phyloP scores from a whole-genome alignment of 2,888 invertebrate species.

The Lysandra bellargus region DNA sequence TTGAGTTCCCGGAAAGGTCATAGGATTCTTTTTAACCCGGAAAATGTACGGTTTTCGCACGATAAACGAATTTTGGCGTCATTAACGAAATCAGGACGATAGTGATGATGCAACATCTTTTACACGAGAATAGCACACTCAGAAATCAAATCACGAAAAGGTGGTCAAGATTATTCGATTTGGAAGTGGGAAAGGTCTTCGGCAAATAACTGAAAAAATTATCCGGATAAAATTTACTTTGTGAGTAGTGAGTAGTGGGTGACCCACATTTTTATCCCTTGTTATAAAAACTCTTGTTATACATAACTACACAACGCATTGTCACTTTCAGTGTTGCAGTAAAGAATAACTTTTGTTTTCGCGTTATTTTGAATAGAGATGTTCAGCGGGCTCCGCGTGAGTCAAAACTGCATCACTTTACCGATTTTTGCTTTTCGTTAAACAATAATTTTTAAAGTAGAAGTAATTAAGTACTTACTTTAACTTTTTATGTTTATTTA shows the following conservation, averaged over 20 bases:
- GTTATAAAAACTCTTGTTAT: constrained; percentile 22
- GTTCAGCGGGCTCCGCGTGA: neutral
- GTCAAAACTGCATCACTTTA: neutral
- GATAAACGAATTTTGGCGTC: no score
- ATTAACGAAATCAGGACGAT: neutral
- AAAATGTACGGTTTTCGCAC: no score
- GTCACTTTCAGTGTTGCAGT: constrained; percentile 13
- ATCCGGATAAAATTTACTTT: constrained; percentile 5
- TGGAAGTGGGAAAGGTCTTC: constrained; percentile 4
- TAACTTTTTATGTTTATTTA: no score
- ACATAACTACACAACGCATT: neutral
- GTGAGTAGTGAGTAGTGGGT: neutral
- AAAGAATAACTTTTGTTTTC: constrained; percentile 19
- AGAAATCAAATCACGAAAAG: constrained; percentile 7
- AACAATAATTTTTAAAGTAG: neutral
- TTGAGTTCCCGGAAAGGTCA: no score
- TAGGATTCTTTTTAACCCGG: no score
- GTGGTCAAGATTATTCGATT: constrained; percentile 19
- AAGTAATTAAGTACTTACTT: neutral
- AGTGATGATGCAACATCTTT: neutral
- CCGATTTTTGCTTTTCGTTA: neutral
- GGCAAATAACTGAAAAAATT: constrained; percentile 13
- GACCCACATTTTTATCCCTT: constrained; percentile 20
- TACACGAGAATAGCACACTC: constrained; percentile 5
- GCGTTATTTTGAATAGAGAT: constrained; percentile 1